Evolutionary conservation across 2,888 invertebrate genomes (phyloP).

Genomic region (Spialia ferax): DNA sequence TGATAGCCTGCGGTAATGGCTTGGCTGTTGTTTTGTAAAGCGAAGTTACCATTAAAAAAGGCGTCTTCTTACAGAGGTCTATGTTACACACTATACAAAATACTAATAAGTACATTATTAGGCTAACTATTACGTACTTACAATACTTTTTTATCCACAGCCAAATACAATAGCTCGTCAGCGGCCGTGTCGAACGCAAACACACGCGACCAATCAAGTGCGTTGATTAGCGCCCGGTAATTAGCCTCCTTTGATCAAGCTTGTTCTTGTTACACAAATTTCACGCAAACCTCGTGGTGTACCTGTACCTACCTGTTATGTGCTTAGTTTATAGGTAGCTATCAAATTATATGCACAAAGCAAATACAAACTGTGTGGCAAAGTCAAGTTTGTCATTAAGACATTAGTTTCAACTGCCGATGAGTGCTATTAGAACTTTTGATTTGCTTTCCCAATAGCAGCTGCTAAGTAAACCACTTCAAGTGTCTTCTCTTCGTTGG

Average conservation of each 20-base stretch:
- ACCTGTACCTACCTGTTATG: constrained; percentile 40
- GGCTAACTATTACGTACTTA: no score
- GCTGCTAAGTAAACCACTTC: constrained; percentile 19
- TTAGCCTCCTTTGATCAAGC: constrained; percentile 81
- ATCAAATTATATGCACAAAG: not conserved
- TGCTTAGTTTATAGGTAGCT: constrained; percentile 16
- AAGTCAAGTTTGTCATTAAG: no score
- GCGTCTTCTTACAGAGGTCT: no score
- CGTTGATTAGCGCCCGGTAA: constrained; percentile 77
- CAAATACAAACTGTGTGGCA: no score
- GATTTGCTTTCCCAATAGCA: no score
- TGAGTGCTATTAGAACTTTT: no score
- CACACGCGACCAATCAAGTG: constrained; percentile 72
- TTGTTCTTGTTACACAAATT: constrained; percentile 73
- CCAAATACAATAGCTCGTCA: constrained; percentile 49
- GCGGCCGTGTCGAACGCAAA: constrained; percentile 64
- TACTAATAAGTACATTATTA: no score
- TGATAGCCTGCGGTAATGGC: no score
- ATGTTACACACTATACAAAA: no score
- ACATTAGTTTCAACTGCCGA: no score
- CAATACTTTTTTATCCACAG: not conserved
- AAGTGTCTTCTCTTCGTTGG: constrained; percentile 28
- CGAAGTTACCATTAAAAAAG: no score
- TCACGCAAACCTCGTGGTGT: constrained; percentile 55
- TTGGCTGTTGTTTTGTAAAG: no score